Base-by-base conservation (phyloP, 2,797 vertebrate genomes). In the Loriculus beryllinus region DNA sequence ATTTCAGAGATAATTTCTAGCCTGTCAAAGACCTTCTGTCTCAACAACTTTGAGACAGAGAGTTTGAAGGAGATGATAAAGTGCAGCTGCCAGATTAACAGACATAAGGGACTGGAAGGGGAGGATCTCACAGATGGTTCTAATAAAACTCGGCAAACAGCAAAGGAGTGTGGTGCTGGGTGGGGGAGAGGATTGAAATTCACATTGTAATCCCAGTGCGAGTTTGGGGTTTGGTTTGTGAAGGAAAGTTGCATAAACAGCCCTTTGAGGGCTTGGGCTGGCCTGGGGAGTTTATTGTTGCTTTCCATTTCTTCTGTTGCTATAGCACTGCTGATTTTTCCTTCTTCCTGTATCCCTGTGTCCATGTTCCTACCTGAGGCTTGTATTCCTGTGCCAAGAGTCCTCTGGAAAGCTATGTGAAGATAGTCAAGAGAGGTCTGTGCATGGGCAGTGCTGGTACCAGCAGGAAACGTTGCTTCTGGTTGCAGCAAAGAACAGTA, bases 101-200 rank as follows among this genome's bases (percentile, higher is more conserved):
- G 2, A 71, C 76, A 51, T 48, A 51, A 84, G 80, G 52, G 86
- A 51, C 56, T 84, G 68, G 70, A 88, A 91, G 64, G 70, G 87
- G 81, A 85, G 87, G 75, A 93, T 95, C 49, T 83, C 74, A 3
- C 96, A 96, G 89, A 95, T 95, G 92, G 91, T 91, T 95, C 80
- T 82, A 90, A 88, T 96, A 94, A 90, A 92, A 75, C 82, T 83
- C 60, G 0, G 65, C 80, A 69, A 89, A 67, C 49, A 84, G 82
- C 65, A 88, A 71, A 67, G 3, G 12, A 62, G 43, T 3, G 17
- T 3, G 75, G 52, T 57, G 31, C 54, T 64, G 69, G 59, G 62
- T 17, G 64, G 86, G 65, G 69, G 65, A 54, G 40, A 17, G 31
- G 49, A 60, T 9, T 91, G 85, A 92, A 82, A 82, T 80, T 74